Base-by-base conservation (phyloP, 2,888 invertebrate genomes). In the Drosophila fulvimacula region DNA sequence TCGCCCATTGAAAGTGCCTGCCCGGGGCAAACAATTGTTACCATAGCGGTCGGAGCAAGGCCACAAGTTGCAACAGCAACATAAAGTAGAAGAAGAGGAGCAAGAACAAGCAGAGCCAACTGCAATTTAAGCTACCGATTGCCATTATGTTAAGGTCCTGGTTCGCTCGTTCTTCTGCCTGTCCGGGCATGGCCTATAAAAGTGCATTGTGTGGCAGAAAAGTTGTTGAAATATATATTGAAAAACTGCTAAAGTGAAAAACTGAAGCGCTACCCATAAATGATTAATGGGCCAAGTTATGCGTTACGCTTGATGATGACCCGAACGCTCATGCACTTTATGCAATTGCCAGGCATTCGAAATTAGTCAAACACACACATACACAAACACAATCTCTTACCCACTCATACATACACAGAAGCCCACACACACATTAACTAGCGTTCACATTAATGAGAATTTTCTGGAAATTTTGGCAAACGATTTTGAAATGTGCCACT, bases 251-350 rank as follows among this genome's bases (percentile, higher is more conserved):
- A 69, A 78, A 76, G 74, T 76, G 75, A 78, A 78, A 58, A 75
- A 77, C 73, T 73, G 74, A 57, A 32, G 38, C 57, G 38, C 51
- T 27, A 10, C 77, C 88, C 82, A 89, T 82, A 87, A 90, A 88
- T 88, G 88, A 90, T 88, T 85, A 90, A 88, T 90, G 90, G 72
- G 42, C 58, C 72, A 79, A 84, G 82, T 88, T 86, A 57, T 57
- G 73, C 60, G 42, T 67, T 48, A 46, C 46, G 49, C 51, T 72
- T 64, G 73, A 88, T 81, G 76, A 65, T 65, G 66, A 46, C 53
- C 53, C 63, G 32, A 9, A 21, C 13, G 73, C 42, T 66, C 71
- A 66, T 75, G 81, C 83, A 88, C 73, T 85, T 85, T 65, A 64
- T 55, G 61, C 73, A 77, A 77, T 84, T 73, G 75, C 53, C 38